Base-by-base conservation (phyloP, 2,888 invertebrate genomes). In the Chymomyza amoena region DNA sequence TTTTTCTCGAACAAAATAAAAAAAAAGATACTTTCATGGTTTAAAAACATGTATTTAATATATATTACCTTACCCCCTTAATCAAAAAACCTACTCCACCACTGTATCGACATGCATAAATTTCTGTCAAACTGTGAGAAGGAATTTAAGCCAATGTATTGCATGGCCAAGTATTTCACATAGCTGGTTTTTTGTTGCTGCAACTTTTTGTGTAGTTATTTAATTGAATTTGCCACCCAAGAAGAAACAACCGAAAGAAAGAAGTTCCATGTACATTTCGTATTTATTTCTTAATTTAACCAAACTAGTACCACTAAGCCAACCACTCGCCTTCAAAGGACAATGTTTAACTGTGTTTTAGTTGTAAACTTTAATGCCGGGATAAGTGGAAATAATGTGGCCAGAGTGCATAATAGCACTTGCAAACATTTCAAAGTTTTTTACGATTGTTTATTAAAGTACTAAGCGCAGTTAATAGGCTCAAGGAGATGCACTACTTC, bases 371-470 rank as follows among this genome's bases (percentile, higher is more conserved):
- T 64, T 56, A 52, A 52, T 52, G 63, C 57, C 6, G 64, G 64
- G 61, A 66, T 68, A 69, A 51, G 66, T 57, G 64, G 65, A 86
- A 75, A 71, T 80, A 73, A 83, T 81, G 78, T 83, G 83, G 72
- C 65, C 76, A 70, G 71, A 69, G 72, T 79, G 62, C 61, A 61
- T 72, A 70, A 45, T 71, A 80, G 80, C 75, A 71, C 64, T 72
- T 68, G 79, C 68, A 75, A 54, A 62, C 69, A 70, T 75, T 66
- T 60, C 63, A 71, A 81, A 78, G 70, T 87, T 88, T 25, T 88
- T 87, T 73, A 82, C 82, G 85, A 77, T 72, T 84, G 89, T 88
- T 88, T 84, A 88, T 88, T 88, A 88, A 84, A 79, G 75, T 73
- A 71, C 83, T 79, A 77, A 88, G 80, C 85, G 61, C 78, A 77